phyloP scores from a whole-genome alignment of 2,797 vertebrate species.

The Hippopotamyrus pictus region DNA sequence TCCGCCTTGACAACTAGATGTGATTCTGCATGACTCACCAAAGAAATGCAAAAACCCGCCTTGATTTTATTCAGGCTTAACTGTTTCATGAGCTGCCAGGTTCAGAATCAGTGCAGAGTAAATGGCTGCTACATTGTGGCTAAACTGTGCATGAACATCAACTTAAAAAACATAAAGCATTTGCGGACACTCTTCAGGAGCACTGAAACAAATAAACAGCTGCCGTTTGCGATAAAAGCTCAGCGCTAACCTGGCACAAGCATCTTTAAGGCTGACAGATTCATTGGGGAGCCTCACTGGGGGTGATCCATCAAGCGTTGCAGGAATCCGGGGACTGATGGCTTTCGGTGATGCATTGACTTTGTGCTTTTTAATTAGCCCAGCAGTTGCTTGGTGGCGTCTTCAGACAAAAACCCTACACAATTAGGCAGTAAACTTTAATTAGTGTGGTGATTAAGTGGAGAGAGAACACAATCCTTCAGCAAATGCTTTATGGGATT shows the following conservation, averaged over 20 bases:
- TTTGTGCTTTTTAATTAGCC: slow-evolving; percentile 53
- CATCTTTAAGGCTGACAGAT: neutral
- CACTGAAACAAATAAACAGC: neutral
- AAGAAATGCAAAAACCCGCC: neutral
- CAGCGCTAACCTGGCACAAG: neutral
- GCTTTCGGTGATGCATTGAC: neutral
- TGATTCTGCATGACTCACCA: neutral
- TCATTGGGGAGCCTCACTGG: neutral
- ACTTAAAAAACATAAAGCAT: neutral
- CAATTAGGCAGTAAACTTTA: slow-evolving; percentile 65
- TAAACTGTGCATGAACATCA: neutral
- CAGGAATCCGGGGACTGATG: slow-evolving; percentile 36
- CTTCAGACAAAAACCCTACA: slow-evolving; percentile 50
- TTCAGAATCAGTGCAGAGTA: neutral
- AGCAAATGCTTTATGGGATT: slow-evolving; percentile 42
- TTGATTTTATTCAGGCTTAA: neutral
- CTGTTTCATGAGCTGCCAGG: neutral
- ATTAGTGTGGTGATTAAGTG: slow-evolving; percentile 61
- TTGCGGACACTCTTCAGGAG: neutral
- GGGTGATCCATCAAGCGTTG: slow-evolving; percentile 48
- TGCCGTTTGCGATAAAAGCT: neutral
- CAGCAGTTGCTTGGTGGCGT: slow-evolving; percentile 36
- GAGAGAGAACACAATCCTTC: slow-evolving; percentile 52
- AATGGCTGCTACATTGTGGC: neutral
- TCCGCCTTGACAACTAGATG: neutral